Percentiles rank a stretch among this genome's conserved stretches.
Evolutionary conservation across 92 coral and sea anemone species (phyloP).

Genomic region (Bergia puertoricense): DNA sequence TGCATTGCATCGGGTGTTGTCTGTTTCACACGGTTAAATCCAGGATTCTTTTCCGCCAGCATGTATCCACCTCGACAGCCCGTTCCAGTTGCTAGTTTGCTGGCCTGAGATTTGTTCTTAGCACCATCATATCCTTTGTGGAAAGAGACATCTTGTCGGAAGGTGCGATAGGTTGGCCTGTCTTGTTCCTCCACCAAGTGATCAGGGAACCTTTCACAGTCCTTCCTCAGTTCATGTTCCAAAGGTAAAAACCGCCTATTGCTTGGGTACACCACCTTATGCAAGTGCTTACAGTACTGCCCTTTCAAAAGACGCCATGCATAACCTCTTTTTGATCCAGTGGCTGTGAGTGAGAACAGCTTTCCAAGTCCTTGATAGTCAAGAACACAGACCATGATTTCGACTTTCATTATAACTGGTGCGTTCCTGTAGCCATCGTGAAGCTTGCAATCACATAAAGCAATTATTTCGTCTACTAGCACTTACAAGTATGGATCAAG

Average conservation of each 20-base stretch:
- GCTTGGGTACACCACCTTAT: constrained; percentile 49
- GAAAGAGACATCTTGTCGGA: constrained; percentile 30
- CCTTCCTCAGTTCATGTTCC: constrained; percentile 48
- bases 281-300: constrained; percentile 38
- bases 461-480: constrained; percentile 41
- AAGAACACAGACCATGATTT: constrained; percentile 43
- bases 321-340: constrained; percentile 47
- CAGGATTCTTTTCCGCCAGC: constrained; percentile 31
- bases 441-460: neutral
- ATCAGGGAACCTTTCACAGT: constrained; percentile 36
- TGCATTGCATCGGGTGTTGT: constrained; percentile 51
- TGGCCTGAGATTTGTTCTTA: constrained; percentile 2
- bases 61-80: constrained; percentile 40
- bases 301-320: constrained; percentile 45
- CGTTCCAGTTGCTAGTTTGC: constrained; percentile 39
- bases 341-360: constrained; percentile 40
- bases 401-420: constrained; percentile 51
- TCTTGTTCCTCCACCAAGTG: constrained; percentile 34
- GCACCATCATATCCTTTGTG: constrained; percentile 45
- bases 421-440: constrained; percentile 50
- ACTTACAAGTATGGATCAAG: constrained; percentile 58
- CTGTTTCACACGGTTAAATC: constrained; percentile 41
- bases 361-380: constrained; percentile 57
- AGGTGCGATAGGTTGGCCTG: constrained; percentile 27
- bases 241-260: constrained; percentile 53